Base-by-base conservation (phyloP, 2,888 invertebrate species). In the Volucella inanis region DNA sequence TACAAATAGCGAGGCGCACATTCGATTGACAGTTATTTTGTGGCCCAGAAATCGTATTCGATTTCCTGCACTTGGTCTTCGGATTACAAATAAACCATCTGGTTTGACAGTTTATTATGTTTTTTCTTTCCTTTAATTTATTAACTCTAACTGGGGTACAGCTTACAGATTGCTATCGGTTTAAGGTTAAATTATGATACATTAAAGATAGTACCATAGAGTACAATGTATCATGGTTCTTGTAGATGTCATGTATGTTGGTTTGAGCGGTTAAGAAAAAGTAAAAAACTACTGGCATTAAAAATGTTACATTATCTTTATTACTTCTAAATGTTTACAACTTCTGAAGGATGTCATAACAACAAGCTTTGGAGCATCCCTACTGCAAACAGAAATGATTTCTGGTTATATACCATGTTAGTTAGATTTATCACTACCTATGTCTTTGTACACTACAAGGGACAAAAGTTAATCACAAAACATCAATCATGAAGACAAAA, bases 11-110 rank as follows among this genome's bases (percentile, higher is more conserved):
- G 55, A 62, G 68, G 72, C 50, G 77, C 62, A 77, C 77, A 82
- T 43, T 77, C 71, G 55, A 72, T 82, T 72, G 77, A 72, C 82
- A 82, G 82, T 82, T 82, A 72, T 77, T 82, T 78, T 78, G 64
- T 83, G 68, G 68, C 78, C 62, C 83, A 83, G 78, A 83, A 78
- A 78, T 64, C 54, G 57, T 39, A 83, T 78, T 76, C 62, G 55
- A 74, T 82, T 78, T 83, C 83, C 74, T 77, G 74, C 50, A 78
- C 65, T 81, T 67, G 61, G 82, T 59, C 41, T 59, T 59, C 38
- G 76, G 76, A 57, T 76, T 81, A 72, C 31, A 31, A 31, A 31
- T 31, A 31, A 61, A 72, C 65, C 65, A 47, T 45, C 64, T 45
- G 54, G 50, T 70, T 55, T 57, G 15, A 14, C 43, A 62, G 31